phyloP scores from a whole-genome alignment of 1,140 invertebrate genomes.

The Papilio machaon region DNA sequence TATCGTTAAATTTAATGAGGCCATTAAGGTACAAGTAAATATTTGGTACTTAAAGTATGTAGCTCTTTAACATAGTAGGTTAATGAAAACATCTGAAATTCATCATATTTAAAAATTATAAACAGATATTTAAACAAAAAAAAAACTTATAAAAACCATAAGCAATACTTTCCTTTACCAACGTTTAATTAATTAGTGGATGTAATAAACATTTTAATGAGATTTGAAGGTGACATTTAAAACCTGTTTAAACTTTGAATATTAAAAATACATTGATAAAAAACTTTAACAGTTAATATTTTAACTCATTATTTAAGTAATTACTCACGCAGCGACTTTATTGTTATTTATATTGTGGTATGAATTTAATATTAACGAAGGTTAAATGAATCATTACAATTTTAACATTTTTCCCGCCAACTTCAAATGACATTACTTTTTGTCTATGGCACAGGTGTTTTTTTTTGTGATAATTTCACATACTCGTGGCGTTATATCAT shows the following conservation, averaged over 20 bases:
- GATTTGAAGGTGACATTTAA: not conserved
- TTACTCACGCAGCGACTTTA: no score
- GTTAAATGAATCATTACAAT: not conserved
- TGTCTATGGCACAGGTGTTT: slow-evolving; percentile 4
- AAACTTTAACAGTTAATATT: no score
- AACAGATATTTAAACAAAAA: not conserved
- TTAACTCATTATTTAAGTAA: no score
- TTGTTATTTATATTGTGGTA: no score
- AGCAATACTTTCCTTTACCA: not conserved
- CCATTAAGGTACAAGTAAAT: not conserved
- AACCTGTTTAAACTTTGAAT: no score
- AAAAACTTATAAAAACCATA: not conserved
- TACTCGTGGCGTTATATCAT: not conserved
- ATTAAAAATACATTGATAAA: no score
- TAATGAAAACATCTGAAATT: not conserved
- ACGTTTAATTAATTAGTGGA: not conserved
- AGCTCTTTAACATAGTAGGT: not conserved
- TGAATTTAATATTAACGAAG: no score
- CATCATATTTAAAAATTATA: not conserved
- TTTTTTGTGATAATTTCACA: not conserved
- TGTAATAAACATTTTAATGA: not conserved
- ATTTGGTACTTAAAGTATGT: not conserved
- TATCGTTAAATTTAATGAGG: slow-evolving; percentile 10
- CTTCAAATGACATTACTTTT: not conserved
- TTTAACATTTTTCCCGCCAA: not conserved